phyloP scores from a whole-genome alignment of 2,797 vertebrate species.

The Kryptolebias ocellatus region DNA sequence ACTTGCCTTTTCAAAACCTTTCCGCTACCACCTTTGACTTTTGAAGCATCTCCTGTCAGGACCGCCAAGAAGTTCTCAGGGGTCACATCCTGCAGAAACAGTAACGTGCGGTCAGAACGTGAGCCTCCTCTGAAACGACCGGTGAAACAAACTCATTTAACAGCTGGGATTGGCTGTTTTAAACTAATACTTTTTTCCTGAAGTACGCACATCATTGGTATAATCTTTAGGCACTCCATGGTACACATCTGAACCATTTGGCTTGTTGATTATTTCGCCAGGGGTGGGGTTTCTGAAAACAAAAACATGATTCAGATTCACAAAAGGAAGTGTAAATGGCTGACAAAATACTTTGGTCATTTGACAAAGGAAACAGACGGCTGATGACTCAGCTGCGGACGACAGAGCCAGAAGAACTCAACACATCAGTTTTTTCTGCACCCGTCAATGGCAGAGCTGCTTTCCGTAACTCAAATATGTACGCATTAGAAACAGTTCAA shows the following conservation, averaged over 20 bases:
- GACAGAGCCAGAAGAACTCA: not conserved
- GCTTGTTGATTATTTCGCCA: conserved; percentile 92
- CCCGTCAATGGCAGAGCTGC: no score
- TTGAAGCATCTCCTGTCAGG: conserved; percentile 86
- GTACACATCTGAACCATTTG: conserved; percentile 93
- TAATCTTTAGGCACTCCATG: conserved; percentile 92
- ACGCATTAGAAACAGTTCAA: no score
- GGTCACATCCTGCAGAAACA: conserved; percentile 85
- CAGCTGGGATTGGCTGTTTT: not conserved
- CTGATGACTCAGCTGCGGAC: conserved; percentile 29
- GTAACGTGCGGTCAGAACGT: not conserved
- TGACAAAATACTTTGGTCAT: conserved; percentile 17
- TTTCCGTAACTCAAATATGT: no score
- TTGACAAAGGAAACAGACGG: not conserved
- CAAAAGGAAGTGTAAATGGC: conserved; percentile 39
- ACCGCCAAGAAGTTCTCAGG: conserved; percentile 93
- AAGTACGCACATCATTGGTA: conserved; percentile 82
- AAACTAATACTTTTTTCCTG: not conserved
- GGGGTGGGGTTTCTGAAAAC: conserved; percentile 90
- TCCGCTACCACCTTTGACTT: conserved; percentile 89
- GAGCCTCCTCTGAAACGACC: not conserved
- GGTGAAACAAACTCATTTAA: not conserved
- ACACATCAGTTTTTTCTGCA: no score
- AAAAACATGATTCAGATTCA: conserved; percentile 6
- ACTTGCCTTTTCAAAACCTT: conserved; percentile 93